phyloP scores from a whole-genome alignment of 1,140 invertebrate genomes.

The Pseudomyrmex sp. region DNA sequence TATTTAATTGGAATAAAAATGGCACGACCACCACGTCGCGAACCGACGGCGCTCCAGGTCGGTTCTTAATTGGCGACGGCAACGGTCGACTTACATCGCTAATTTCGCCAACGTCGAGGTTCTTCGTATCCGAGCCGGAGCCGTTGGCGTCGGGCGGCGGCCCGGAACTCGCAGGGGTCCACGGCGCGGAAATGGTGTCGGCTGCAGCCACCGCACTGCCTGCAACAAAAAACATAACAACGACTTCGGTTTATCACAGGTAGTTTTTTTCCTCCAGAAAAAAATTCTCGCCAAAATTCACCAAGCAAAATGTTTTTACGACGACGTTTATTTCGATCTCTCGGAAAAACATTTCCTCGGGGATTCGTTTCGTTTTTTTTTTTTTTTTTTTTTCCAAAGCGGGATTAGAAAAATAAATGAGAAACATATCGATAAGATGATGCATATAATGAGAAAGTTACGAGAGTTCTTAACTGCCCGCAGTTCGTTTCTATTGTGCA shows the following conservation, averaged over 20 bases:
- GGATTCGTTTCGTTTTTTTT: no score
- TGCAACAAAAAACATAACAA: constrained; percentile 78
- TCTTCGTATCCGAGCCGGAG: constrained; percentile 92
- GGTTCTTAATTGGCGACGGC: constrained; percentile 25
- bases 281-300: constrained; percentile 40
- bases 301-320: no score
- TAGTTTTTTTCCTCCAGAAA: constrained; percentile 17
- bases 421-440: no score
- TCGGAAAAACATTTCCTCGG: no score
- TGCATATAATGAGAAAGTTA: background rate
- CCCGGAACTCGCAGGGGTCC: constrained; percentile 91
- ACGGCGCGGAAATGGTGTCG: constrained; percentile 95
- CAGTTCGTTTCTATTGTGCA: no score
- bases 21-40: background rate
- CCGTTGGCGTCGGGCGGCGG: constrained; percentile 90
- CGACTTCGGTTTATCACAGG: constrained; percentile 24
- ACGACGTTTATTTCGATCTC: background rate
- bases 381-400: no score
- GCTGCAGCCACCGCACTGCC: constrained; percentile 90
- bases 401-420: no score
- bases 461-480: background rate
- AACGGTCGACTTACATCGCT: constrained; percentile 87
- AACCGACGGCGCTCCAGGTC: background rate
- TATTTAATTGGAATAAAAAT: constrained; percentile 41
- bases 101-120: constrained; percentile 93